Conservation (phyloP, 23 tunicate genomes). For the Trididemnum nubilum region DNA sequence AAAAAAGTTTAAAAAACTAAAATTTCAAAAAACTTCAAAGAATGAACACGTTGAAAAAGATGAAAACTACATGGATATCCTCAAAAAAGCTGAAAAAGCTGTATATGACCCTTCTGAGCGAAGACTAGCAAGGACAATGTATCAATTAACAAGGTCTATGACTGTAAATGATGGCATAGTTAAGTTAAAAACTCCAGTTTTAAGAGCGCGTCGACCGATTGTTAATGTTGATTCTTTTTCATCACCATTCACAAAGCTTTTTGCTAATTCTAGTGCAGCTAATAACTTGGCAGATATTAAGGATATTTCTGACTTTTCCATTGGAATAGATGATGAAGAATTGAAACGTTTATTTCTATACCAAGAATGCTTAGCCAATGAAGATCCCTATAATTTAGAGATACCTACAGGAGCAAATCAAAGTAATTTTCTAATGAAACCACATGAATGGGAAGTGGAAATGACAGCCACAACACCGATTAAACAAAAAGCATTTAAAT, state of each 20-base stretch:
- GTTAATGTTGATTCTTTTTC: not conserved
- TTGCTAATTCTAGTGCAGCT: not conserved
- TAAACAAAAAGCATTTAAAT: not conserved
- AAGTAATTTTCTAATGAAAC: not conserved
- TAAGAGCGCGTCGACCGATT: not conserved
- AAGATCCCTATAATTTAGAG: slow-evolving; percentile 8
- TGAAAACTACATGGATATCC: not conserved
- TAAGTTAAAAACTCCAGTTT: not conserved
- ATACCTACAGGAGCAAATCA: not conserved
- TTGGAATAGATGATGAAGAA: not conserved
- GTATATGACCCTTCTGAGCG: not conserved
- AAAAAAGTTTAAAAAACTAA: too few species aligned
- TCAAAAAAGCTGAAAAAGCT: slow-evolving; percentile 16
- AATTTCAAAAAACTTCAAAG: too few species aligned
- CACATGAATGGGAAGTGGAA: not conserved
- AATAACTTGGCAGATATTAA: too few species aligned
- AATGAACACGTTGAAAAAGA: too few species aligned
- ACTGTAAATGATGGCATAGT: not conserved
- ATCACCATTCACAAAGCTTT: not conserved
- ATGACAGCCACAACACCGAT: not conserved
- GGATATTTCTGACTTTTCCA: too few species aligned
- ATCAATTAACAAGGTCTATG: not conserved
- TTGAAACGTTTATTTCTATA: slow-evolving; percentile 7
- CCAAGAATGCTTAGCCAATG: slow-evolving; percentile 18
- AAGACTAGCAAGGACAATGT: not conserved